Evolutionary conservation across 2,113 vertebrate genomes (phyloP).

Genomic region (Perca flavescens): DNA sequence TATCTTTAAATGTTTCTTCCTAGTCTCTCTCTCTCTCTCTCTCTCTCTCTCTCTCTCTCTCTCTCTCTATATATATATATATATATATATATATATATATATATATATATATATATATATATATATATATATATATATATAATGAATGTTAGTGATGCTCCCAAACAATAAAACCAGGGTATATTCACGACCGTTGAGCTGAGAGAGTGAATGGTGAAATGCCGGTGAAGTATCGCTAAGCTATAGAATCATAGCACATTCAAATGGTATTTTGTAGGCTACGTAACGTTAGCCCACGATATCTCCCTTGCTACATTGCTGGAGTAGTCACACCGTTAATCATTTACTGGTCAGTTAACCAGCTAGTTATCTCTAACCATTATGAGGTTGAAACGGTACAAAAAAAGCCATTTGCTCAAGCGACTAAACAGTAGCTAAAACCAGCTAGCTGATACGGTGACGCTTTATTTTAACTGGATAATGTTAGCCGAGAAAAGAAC

Average conservation of each 20-base stretch:
- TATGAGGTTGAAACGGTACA: not conserved
- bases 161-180: slow-evolving; percentile 27
- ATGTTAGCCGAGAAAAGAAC: slow-evolving; percentile 50
- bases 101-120: not conserved
- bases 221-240: slow-evolving; percentile 61
- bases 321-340: not conserved
- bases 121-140: too few relatives aligned
- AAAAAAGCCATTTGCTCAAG: slow-evolving; percentile 4
- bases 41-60: too few relatives aligned
- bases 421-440: not conserved
- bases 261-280: not conserved
- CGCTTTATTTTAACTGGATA: slow-evolving; percentile 57
- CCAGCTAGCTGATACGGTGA: slow-evolving; percentile 34
- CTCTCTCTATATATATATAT: too few relatives aligned
- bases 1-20: not conserved
- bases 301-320: not conserved
- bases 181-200: slow-evolving; percentile 33
- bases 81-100: too few relatives aligned
- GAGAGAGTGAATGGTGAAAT: slow-evolving; percentile 37
- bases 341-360: not conserved
- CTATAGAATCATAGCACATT: slow-evolving; percentile 1
- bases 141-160: not conserved
- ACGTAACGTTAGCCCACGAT: not conserved
- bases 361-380: not conserved
- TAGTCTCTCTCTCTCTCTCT: too few relatives aligned